Evolutionary conservation across 2,797 vertebrate species (phyloP), one percentile per base, ranked within the genome.

Genomic region (Melanotaenia trifasciata): DNA sequence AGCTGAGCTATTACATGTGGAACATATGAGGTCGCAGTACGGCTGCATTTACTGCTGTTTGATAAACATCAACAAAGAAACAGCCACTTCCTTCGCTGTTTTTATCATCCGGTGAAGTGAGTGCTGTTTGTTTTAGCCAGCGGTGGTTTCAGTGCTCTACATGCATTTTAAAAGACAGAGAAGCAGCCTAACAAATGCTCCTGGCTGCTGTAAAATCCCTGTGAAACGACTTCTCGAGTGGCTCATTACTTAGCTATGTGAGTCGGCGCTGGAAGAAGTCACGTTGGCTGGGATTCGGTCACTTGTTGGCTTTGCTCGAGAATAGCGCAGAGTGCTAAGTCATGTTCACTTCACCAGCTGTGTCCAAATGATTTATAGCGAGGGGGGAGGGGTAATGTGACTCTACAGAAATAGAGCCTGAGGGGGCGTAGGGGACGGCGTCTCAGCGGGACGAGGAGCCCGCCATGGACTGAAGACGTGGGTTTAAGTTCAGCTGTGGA

Each of bases 291-390:
- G 1, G 60, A 53, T 53, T 74, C 85, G 81, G 58, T 84, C 84
- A 70, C 84, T 78, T 74, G 81, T 69, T 59, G 78, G 68, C 64
- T 4, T 74, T 79, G 65, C 68, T 60, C 0, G n/a, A 76, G 67
- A 74, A 74, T 26, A 61, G 51, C 6, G 16, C 63, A 5, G 77
- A 86, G 84, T 80, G 81, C 78, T 69, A 65, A 78, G 74, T 86
- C 85, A 66, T 77, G 85, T 81, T 84, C 54, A 9, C 64, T 73
- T 84, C 78, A 75, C 53, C 85, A 80, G 83, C 87, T 85, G 84
- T 0, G 74, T 73, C 75, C 78, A 7, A 53, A 59, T 84, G 78
- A 77, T 81, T 84, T 81, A 79, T 60, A 67, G 56, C n/a, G 5
- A 20, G 68, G 6, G 20, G 35, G 12, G 67, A 58, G 11, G 67